Evolutionary conservation across 2,113 vertebrate genomes (phyloP).

Genomic region (Acanthisitta chloris): DNA sequence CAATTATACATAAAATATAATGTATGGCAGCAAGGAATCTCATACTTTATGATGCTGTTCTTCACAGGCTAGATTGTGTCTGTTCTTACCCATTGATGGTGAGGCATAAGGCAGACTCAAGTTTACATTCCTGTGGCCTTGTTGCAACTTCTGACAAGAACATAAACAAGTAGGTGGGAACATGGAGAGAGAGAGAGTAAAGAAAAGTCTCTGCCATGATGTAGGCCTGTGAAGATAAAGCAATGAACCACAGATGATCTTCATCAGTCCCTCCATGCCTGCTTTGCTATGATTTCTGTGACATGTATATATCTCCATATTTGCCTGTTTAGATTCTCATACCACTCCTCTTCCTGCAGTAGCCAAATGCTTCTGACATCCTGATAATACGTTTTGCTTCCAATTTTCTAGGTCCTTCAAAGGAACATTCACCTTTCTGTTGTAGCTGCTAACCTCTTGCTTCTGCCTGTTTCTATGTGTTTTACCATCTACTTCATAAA

Average conservation of each 20-base stretch:
- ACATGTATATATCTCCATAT: background rate
- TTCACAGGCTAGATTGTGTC: background rate
- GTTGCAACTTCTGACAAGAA: background rate
- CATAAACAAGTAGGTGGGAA: background rate
- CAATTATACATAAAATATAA: background rate
- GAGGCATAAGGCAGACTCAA: background rate
- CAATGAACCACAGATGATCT: background rate
- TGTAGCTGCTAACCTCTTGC: background rate
- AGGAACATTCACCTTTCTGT: background rate
- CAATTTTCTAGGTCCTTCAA: background rate
- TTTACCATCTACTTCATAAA: conserved; percentile 28
- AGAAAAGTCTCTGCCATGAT: background rate
- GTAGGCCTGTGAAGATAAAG: background rate
- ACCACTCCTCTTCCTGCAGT: background rate
- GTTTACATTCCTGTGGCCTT: background rate
- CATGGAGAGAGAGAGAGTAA: background rate
- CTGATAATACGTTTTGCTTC: background rate
- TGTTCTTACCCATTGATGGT: background rate
- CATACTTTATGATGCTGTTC: background rate
- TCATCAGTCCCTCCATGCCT: background rate
- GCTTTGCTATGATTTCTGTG: background rate
- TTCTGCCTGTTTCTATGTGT: background rate
- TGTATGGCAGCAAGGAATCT: accelerated
- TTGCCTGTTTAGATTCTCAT: background rate
- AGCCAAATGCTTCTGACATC: background rate